Conservation (phyloP, 2,797 vertebrate genomes). For the Leptatherina wallacei region DNA sequence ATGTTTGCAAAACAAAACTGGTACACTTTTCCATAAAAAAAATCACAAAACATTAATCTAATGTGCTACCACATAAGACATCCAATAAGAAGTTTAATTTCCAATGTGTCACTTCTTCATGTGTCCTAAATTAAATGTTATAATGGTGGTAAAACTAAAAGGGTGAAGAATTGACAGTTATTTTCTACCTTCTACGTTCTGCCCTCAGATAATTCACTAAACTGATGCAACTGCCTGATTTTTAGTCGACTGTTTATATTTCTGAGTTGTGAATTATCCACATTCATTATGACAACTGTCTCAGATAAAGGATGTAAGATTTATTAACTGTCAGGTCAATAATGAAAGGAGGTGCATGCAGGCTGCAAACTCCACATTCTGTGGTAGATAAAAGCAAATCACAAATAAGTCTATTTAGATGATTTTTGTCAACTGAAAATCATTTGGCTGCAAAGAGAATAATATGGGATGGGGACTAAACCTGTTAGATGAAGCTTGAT, state of each 20-base stretch:
- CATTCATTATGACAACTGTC: slow-evolving; percentile 23
- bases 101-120: background rate
- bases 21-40: background rate
- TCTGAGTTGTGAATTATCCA: slow-evolving; percentile 19
- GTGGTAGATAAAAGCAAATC: no score
- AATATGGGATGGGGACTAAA: no score
- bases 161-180: background rate
- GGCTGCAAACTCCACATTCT: background rate
- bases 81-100: slow-evolving; percentile 1
- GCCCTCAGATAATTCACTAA: slow-evolving; percentile 23
- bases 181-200: slow-evolving; percentile 1
- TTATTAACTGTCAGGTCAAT: slow-evolving; percentile 13
- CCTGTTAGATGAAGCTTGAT: no score
- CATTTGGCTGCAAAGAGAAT: no score
- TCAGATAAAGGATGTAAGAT: slow-evolving; percentile 26
- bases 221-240: slow-evolving; percentile 15
- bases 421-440: no score
- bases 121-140: slow-evolving; percentile 4
- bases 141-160: background rate
- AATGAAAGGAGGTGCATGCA: background rate
- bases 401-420: no score
- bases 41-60: no score
- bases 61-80: background rate
- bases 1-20: background rate
- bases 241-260: slow-evolving; percentile 5